Base-by-base conservation (phyloP, 1,140 invertebrate genomes). In the Aphelinus certus region DNA sequence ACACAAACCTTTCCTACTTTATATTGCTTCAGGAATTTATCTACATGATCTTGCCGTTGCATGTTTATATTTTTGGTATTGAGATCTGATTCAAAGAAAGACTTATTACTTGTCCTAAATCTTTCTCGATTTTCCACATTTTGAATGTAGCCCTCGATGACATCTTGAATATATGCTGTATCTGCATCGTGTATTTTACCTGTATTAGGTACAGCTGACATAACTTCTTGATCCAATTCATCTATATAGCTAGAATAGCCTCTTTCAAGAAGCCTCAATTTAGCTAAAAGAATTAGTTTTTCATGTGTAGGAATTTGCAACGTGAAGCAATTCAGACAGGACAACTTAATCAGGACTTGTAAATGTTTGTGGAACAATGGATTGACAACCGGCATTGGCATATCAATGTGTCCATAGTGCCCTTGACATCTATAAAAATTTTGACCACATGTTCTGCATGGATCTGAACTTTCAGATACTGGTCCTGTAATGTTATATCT, bases 321-420 rank as follows among this genome's bases (percentile, higher is more conserved):
- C 78, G 87, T 89, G 77, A 90, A 92, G 81, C 95, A 97, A 66
- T 89, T 86, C 7, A 94, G 82, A 79, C 95, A 97, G 45, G 91
- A 89, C 2, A 92, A 86, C 78, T 90, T 91, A 46, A 96, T 88
- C 26, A 96, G 81, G 0, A 88, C 90, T 75, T 89, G 92, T 10
- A 98, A 88, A 58, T 90, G 88, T 83, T 93, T 93, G 63, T 95
- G 93, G 81, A 97, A 96, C 49, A 99, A 80, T 3, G 98, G 97
- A 91, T 99, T 99, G 58, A 96, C 93, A 1, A 97, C 93, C 5
- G 95, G 92, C 3, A 98, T 85, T 2, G 96, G 95, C n/a, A 99
- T 87, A 74, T 94, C 93, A 75, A 99, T 98, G 82, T 98, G 95
- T 0, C 98, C 98, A 88, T 97, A 94, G 88, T 99, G 98, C 3